Percentiles rank a stretch among this genome's conserved stretches.
These are phyloP conservation scores for Martes flavigula DNA, from an alignment of 2,797 vertebrate species.

Conservation along the genomic window DNA sequence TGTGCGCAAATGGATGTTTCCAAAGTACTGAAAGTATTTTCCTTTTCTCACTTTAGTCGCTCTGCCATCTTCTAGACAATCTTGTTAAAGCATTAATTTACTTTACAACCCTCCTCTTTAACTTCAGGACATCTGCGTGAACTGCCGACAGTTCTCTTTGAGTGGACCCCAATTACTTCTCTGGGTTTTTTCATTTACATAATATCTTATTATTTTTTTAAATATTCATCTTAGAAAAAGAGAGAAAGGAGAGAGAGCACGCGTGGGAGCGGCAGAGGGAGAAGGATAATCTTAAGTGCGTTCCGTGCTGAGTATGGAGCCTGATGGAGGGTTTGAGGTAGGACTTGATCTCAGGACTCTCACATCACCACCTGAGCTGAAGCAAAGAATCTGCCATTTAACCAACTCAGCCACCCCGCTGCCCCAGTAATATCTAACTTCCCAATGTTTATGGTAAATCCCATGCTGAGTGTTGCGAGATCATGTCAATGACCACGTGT, in stretches of 20 bases:
- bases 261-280: background rate
- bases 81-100: slow-evolving; percentile 63
- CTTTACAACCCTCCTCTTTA: background rate
- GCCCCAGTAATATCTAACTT: background rate
- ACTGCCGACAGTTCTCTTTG: background rate
- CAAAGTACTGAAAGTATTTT: slow-evolving; percentile 50
- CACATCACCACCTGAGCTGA: background rate
- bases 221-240: background rate
- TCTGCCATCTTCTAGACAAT: slow-evolving; percentile 49
- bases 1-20: slow-evolving; percentile 36
- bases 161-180: slow-evolving; percentile 16
- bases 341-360: background rate
- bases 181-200: slow-evolving; percentile 15
- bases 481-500: background rate
- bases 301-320: background rate
- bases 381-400: background rate
- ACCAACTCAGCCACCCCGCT: background rate
- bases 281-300: background rate
- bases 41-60: slow-evolving; percentile 32
- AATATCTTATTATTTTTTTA: background rate
- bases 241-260: background rate
- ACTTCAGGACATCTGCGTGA: slow-evolving; percentile 30
- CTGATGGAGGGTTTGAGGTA: background rate
- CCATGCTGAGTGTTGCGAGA: background rate
- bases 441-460: background rate